phyloP scores from a whole-genome alignment of 2,888 invertebrate genomes.

The Odiellus spinosus region DNA sequence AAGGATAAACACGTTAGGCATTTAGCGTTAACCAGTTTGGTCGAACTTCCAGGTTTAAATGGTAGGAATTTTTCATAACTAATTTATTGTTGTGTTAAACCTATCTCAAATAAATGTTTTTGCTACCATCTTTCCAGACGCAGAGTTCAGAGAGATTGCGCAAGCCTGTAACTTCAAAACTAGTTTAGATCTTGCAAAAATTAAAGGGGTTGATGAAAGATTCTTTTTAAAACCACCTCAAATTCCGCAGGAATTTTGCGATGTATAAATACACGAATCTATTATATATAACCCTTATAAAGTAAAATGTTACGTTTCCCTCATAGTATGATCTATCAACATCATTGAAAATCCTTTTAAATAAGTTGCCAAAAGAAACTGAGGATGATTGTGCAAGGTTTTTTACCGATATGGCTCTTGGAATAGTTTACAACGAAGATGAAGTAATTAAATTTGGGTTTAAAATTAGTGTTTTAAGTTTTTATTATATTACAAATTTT shows the following conservation, averaged over 20 bases:
- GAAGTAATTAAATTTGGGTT: constrained; percentile 5
- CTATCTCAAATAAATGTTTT: no score
- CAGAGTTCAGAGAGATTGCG: constrained; percentile 53
- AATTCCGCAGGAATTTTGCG: not conserved
- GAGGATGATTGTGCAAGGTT: constrained; percentile 37
- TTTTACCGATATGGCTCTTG: constrained; percentile 27
- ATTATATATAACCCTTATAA: no score
- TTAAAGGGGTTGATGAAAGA: constrained; percentile 47
- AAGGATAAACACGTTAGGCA: constrained; percentile 8
- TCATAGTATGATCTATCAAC: constrained; percentile 21
- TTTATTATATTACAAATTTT: not conserved
- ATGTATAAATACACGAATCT: not conserved
- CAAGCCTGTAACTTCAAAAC: constrained; percentile 61
- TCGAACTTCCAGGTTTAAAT: constrained; percentile 7
- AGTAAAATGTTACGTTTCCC: no score
- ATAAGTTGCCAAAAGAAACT: constrained; percentile 30
- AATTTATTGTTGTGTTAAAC: not conserved
- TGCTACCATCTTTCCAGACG: constrained; percentile 30
- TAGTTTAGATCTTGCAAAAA: constrained; percentile 58
- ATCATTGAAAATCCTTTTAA: constrained; percentile 33
- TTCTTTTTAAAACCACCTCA: constrained; percentile 53
- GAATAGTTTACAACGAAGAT: constrained; percentile 15
- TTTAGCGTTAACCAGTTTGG: constrained; percentile 5
- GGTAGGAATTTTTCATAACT: constrained; percentile 1
- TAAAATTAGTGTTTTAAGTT: not conserved